A percentile compares a stretch with the other conserved stretches of the same genome.
phyloP scores from a whole-genome alignment of 2,888 invertebrate species.

The Neuroscelio doddi region DNA sequence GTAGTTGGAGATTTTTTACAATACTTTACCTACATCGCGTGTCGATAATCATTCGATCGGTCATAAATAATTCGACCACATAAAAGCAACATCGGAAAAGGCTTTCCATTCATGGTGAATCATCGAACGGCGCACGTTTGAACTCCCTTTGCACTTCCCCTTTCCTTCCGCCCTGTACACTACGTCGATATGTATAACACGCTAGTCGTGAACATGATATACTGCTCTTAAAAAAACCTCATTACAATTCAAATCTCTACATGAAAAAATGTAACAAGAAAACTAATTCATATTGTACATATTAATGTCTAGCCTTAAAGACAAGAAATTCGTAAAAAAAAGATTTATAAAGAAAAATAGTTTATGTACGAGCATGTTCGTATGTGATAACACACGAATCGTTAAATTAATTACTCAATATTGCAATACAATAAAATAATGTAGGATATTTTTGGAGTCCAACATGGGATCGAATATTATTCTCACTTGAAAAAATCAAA shows the following conservation, averaged over 20 bases:
- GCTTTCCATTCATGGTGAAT: slow-evolving; percentile 62
- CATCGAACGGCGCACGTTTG: slow-evolving; percentile 47
- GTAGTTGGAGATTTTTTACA: slow-evolving; percentile 54
- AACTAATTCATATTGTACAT: too few relatives aligned
- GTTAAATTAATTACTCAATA: too few relatives aligned
- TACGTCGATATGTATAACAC: slow-evolving; percentile 46
- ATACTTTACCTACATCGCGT: slow-evolving; percentile 52
- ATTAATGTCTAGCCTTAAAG: too few relatives aligned
- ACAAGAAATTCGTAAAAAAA: too few relatives aligned
- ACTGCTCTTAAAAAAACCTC: slow-evolving; percentile 59
- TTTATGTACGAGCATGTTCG: too few relatives aligned
- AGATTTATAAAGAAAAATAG: too few relatives aligned
- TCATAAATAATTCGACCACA: slow-evolving; percentile 65
- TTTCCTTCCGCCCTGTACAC: slow-evolving; percentile 40
- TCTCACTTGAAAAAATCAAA: too few relatives aligned
- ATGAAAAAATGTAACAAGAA: background rate
- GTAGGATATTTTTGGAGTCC: too few relatives aligned
- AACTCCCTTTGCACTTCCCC: slow-evolving; percentile 44
- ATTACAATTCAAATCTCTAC: slow-evolving; percentile 1
- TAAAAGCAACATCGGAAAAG: slow-evolving; percentile 62
- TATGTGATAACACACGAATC: too few relatives aligned
- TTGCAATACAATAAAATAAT: too few relatives aligned
- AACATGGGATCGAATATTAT: too few relatives aligned
- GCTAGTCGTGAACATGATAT: slow-evolving; percentile 61
- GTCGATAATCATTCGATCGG: slow-evolving; percentile 60